Evolutionary conservation across 2,113 vertebrate species (phyloP), one percentile per base, ranked within the genome.

Genomic region (Egretta garzetta): DNA sequence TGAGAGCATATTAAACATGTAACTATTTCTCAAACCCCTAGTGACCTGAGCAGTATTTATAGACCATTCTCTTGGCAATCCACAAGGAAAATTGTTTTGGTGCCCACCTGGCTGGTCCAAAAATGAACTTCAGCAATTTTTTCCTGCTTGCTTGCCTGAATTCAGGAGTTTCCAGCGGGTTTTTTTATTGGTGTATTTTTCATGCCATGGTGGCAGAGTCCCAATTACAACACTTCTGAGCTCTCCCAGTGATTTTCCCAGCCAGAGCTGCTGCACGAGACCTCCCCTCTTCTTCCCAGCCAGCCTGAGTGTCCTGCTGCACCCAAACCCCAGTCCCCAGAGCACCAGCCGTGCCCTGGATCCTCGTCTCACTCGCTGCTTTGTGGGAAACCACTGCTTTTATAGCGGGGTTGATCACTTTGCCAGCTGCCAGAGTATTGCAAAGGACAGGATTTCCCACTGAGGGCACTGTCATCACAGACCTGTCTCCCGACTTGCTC

Each of bases 11-110:
- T 86, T 95, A 94, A 91, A 88, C 17, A 4, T 53, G 75, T 94
- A 96, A 86, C 82, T 96, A 90, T 92, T 91, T 95, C 52, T 94
- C 80, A 84, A 94, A 21, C 22, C 59, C 52, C 58, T 68, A 37
- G 30, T 62, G 87, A 76, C 66, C 37, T n/a, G 37, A 88, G 32
- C 32, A 56, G 47, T 95, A 73, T 96, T 91, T 90, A 62, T 86
- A 82, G 60, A 90, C 56, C 12, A 24, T 80, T 92, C 80, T 82
- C 45, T 50, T 93, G 76, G 72, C 52, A 96, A 12, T 55, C 49
- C 58, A 81, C 23, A 60, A 88, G 72, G 79, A 88, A 92, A 74
- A 77, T 12, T 24, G 12, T 6, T 81, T 84, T 83, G 79, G 18
- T 91, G 30, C 68, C 56, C 64, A 93, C 47, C 73, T 84, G 90